Percentiles rank a stretch among this genome's conserved stretches.
These are phyloP conservation scores for Diogma glabrata DNA, from an alignment of 2,888 invertebrate genomes.

Conservation along the genomic window DNA sequence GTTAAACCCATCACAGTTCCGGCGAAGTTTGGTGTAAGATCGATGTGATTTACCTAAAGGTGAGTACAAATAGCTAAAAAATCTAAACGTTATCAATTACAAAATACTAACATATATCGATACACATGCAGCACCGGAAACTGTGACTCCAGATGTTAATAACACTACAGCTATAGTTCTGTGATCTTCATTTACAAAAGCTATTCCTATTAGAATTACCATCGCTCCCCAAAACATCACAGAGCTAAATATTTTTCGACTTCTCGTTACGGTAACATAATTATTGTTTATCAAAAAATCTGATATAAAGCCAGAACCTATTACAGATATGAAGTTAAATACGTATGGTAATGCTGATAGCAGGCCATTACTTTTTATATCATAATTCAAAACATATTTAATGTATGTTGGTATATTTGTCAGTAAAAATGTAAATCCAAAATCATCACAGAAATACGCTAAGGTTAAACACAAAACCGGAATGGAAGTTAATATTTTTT, in stretches of 20 bases:
- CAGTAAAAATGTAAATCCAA: conserved; percentile 63
- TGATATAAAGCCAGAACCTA: conserved; percentile 33
- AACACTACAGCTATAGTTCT: conserved; percentile 39
- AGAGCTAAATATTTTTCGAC: conserved; percentile 33
- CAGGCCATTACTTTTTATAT: conserved; percentile 45
- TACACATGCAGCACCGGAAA: conserved; percentile 48
- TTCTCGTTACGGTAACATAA: conserved; percentile 29
- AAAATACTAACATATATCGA: too few relatives aligned
- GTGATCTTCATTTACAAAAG: conserved; percentile 38
- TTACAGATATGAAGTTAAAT: conserved; percentile 35
- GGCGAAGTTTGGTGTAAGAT: conserved; percentile 52
- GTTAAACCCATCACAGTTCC: conserved; percentile 55
- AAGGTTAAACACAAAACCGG: conserved; percentile 47
- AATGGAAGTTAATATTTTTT: conserved; percentile 48
- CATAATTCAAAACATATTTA: conserved; percentile 53
- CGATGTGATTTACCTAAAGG: conserved; percentile 49
- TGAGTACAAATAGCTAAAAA: too few relatives aligned
- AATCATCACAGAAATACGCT: conserved; percentile 54
- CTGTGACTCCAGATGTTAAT: conserved; percentile 46
- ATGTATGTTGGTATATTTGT: conserved; percentile 61
- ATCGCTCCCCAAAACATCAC: conserved; percentile 43
- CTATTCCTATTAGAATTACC: conserved; percentile 41
- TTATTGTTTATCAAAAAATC: conserved; percentile 36
- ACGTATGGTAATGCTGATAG: conserved; percentile 38
- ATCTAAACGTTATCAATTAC: too few relatives aligned